Base-by-base conservation (phyloP, 2,113 vertebrate species). In the Anthoscopus minutus region DNA sequence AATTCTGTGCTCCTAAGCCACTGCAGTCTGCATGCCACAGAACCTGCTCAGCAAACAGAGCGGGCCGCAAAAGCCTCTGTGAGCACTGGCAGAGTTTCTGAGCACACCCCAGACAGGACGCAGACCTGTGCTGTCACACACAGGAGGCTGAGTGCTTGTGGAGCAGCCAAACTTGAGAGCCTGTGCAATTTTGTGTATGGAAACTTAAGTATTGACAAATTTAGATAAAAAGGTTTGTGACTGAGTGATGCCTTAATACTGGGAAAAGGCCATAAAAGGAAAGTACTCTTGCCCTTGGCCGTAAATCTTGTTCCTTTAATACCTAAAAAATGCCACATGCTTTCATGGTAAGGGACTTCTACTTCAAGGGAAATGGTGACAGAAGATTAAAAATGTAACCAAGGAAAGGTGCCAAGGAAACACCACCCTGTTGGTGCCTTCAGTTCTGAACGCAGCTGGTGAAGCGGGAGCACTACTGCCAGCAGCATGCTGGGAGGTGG, bases 381-480 rank as follows among this genome's bases (percentile, higher is more conserved):
- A 37, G 13, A 66, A 66, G 35, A 86, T 6, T 3, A 45, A 23
- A 60, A 33, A 25, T 4, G 2, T 19, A 13, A 65, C n/a, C n/a
- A n/a, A n/a, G n/a, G n/a, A n/a, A n/a, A n/a, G n/a, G 15, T 13
- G 44, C 17, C 33, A 31, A n/a, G 11, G 40, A 16, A 33, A 30
- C 24, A 18, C 2, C 8, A 11, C 6, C 0, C 0, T 9, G 24
- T 9, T 0, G 2, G 33, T 4, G 7, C 13, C 38, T 47, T 54
- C 1, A 3, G 25, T 25, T 47, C 21, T 0, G 2, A 40, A 23
- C 0, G 0, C 48, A 61, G 70, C 25, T 9, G 1, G 4, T 2
- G 24, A 13, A 20, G 38, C 1, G 0, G 0, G 1, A 33, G 31
- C 44, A 38, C 48, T 24, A 15, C 24, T 1, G 10, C 15, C 0